These are phyloP conservation scores for Patagioenas fasciata DNA, from an alignment of 2,113 vertebrate genomes.

Conservation along the genomic window DNA sequence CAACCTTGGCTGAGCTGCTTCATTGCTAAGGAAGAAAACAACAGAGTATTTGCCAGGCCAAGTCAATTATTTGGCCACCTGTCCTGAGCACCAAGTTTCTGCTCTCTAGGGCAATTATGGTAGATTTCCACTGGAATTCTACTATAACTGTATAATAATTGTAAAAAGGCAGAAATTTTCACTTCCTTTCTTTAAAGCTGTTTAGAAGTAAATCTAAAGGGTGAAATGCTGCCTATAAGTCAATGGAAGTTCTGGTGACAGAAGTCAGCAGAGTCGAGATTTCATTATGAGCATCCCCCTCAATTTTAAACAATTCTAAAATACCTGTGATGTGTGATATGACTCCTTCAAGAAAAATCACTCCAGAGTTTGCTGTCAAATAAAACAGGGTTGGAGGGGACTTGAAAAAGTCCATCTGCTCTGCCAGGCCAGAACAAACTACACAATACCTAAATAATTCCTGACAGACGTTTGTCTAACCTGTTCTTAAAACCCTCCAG, in stretches of 20 bases:
- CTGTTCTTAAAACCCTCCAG: background rate
- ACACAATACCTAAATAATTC: background rate
- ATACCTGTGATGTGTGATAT: background rate
- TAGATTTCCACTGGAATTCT: background rate
- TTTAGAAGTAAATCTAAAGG: background rate
- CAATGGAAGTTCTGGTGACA: background rate
- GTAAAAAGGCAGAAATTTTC: background rate
- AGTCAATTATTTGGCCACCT: constrained; percentile 26
- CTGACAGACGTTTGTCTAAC: background rate
- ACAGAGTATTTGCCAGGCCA: background rate
- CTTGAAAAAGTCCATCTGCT: background rate
- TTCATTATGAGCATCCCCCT: background rate
- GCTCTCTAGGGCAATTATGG: background rate
- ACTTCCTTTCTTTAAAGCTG: background rate
- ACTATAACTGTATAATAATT: background rate
- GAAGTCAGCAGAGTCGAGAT: background rate
- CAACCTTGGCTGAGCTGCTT: background rate
- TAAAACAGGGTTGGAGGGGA: background rate
- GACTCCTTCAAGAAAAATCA: background rate
- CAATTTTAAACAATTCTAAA: background rate
- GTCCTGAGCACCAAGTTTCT: background rate
- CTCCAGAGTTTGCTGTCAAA: background rate
- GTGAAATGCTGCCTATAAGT: background rate
- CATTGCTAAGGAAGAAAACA: background rate
- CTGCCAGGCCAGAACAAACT: background rate